Evolutionary conservation across 2,888 invertebrate genomes (phyloP).

Genomic region (Hyles lineata): DNA sequence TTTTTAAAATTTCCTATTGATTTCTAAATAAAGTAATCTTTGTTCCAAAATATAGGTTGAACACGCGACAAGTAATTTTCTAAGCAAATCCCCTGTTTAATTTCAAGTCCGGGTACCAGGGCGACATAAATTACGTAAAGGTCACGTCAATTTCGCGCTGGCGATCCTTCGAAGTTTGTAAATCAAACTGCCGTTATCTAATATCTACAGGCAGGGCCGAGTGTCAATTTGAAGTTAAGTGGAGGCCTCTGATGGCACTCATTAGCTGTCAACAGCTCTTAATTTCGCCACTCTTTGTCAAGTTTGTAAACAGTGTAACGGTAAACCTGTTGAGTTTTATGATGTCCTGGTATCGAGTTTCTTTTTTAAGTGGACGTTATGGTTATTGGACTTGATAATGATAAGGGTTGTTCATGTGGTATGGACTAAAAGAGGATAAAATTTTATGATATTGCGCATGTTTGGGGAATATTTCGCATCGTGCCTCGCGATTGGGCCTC

Average conservation of each 20-base stretch:
- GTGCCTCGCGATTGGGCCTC: too few relatives aligned
- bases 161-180: conserved; percentile 21
- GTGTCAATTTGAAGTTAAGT: conserved; percentile 24
- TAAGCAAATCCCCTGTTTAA: background rate
- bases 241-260: conserved; percentile 23
- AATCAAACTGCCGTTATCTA: conserved; percentile 26
- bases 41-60: too few relatives aligned
- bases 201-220: conserved; percentile 2
- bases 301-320: conserved; percentile 18
- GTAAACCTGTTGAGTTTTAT: conserved; percentile 30
- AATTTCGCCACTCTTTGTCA: conserved; percentile 21
- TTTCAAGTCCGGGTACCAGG: conserved; percentile 9
- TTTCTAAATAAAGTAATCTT: too few relatives aligned
- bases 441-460: too few relatives aligned
- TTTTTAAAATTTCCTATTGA: too few relatives aligned
- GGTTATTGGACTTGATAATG: background rate
- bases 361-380: conserved; percentile 12
- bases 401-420: background rate
- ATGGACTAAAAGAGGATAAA: background rate
- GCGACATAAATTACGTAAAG: conserved; percentile 18
- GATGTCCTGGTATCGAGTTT: conserved; percentile 27
- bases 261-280: conserved; percentile 27
- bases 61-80: background rate
- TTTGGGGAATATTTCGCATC: too few relatives aligned
- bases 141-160: background rate